These are phyloP conservation scores for Temnothorax nylanderi DNA, from an alignment of 1,140 invertebrate genomes.

Conservation along the genomic window DNA sequence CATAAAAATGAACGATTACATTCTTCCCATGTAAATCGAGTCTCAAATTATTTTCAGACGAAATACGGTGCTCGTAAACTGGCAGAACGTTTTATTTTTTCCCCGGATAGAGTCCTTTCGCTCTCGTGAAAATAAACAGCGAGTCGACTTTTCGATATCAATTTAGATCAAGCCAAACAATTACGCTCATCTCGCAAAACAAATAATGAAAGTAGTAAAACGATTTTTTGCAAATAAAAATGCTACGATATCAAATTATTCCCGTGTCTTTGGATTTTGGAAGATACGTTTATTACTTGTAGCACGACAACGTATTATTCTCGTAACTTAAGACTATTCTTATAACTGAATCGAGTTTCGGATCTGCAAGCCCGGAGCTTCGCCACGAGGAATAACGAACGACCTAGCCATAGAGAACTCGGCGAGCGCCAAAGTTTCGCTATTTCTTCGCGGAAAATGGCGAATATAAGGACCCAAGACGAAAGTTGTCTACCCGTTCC, in stretches of 20 bases:
- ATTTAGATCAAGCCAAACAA: neutral
- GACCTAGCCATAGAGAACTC: conserved; percentile 5
- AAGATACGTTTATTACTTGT: neutral
- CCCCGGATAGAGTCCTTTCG: too few species aligned
- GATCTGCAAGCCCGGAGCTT: neutral
- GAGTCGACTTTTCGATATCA: neutral
- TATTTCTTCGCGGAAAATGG: conserved; percentile 20
- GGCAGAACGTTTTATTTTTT: conserved; percentile 4
- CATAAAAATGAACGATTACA: conserved; percentile 47
- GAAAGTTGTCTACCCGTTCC: conserved; percentile 47
- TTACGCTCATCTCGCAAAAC: neutral
- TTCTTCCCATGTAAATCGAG: conserved; percentile 1
- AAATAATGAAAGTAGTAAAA: neutral
- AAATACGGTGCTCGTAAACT: neutral
- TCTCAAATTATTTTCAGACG: conserved; percentile 31
- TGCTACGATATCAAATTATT: neutral
- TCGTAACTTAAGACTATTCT: neutral
- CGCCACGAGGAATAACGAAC: conserved; percentile 3
- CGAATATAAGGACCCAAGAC: neutral
- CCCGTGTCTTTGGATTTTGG: neutral
- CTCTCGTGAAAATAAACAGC: neutral
- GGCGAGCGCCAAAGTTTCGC: conserved; percentile 26
- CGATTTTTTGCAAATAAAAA: neutral
- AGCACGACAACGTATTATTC: neutral
- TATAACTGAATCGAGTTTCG: neutral